phyloP scores from a whole-genome alignment of 1,140 invertebrate species.

The Brachionus rotundiformis region DNA sequence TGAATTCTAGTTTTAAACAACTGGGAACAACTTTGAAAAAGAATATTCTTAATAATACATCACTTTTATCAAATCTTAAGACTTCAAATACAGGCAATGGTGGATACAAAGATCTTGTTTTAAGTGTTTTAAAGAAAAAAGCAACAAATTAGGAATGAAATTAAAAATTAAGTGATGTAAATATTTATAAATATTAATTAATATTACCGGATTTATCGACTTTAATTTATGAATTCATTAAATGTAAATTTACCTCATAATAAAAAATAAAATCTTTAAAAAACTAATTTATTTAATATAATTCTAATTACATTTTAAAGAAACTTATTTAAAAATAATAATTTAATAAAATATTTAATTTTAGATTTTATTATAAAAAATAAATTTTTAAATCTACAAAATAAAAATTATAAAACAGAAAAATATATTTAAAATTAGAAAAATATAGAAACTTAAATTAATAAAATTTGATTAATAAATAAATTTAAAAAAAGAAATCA shows the following conservation, averaged over 20 bases:
- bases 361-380: no score
- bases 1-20: neutral
- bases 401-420: no score
- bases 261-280: no score
- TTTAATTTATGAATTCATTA: neutral
- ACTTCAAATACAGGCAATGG: neutral
- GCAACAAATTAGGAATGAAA: neutral
- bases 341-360: no score
- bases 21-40: neutral
- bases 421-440: neutral
- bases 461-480: neutral
- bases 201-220: neutral
- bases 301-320: no score
- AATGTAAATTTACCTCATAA: neutral
- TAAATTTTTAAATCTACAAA: no score
- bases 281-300: no score
- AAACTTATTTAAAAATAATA: no score
- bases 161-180: neutral
- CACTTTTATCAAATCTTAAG: neutral
- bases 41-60: neutral
- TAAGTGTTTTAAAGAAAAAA: conserved; percentile 33
- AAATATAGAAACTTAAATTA: neutral
- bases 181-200: neutral
- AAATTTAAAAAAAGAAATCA: conserved; percentile 1
- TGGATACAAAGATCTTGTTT: conserved; percentile 29